Percentiles rank a stretch among this genome's conserved stretches.
phyloP scores from a whole-genome alignment of 2,888 invertebrate species.

The Galerucella nymphaeae region DNA sequence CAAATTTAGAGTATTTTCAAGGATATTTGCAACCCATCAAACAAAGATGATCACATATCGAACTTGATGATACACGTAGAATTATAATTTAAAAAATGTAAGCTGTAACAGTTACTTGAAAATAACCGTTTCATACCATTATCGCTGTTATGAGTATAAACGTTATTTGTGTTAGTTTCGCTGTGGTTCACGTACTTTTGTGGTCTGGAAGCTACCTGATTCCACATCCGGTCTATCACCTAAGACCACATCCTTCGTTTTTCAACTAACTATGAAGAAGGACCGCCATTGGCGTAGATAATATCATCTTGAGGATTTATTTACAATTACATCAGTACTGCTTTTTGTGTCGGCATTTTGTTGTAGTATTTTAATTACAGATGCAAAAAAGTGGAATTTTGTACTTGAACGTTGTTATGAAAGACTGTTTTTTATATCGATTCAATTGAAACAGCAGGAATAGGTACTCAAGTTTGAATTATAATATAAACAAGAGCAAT shows the following conservation, averaged over 20 bases:
- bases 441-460: not conserved
- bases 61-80: not conserved
- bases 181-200: conserved; percentile 61
- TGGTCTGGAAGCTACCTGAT: conserved; percentile 63
- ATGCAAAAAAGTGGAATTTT: not conserved
- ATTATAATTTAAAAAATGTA: not conserved
- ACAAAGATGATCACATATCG: too few relatives aligned
- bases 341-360: not conserved
- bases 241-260: conserved; percentile 59
- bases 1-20: too few relatives aligned
- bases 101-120: not conserved
- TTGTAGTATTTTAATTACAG: not conserved
- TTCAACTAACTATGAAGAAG: conserved; percentile 49
- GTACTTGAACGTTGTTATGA: not conserved
- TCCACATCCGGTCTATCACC: conserved; percentile 63
- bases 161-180: conserved; percentile 56
- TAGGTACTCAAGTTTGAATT: not conserved
- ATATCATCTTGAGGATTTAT: not conserved
- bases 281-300: conserved; percentile 40
- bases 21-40: too few relatives aligned
- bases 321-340: not conserved
- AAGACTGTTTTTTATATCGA: too few relatives aligned
- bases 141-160: conserved; percentile 44
- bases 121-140: not conserved
- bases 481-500: too few relatives aligned